Base-by-base conservation (phyloP, 2,113 vertebrate genomes). In the Nansenia antarctica region DNA sequence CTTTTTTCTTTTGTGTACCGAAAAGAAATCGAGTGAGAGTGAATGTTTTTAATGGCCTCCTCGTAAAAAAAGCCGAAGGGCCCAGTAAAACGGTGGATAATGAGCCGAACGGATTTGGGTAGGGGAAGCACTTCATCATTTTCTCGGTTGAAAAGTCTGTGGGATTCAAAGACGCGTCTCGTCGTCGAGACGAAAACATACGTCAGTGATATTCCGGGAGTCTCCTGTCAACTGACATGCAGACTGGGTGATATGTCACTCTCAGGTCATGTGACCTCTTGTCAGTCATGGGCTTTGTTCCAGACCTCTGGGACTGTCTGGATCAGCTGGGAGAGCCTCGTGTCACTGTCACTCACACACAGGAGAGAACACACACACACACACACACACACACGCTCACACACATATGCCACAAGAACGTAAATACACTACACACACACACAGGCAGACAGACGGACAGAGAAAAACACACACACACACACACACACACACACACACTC, bases 281-380 rank as follows among this genome's bases (percentile, higher is more conserved):
- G 76, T 68, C 79, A 81, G 63, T 86, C 81, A 84, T 54, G 29
- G 37, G 65, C 32, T 68, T 53, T n/a, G n/a, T 59, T 67, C 64
- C 67, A 59, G n/a, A 58, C 68, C 78, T 65, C 64, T 22, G 72
- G 57, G 68, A 42, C 67, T 29, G 49, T 47, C 69, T 62, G 55
- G 29, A 49, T 69, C 57, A 14, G 54, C 71, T 69, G 42, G 32
- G 54, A 73, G 77, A 65, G 20, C 31, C 52, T 29, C 24, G 35
- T 60, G 20, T 61, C 18, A 69, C 71, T 64, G 65, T 31, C 31
- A 70, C 53, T 65, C 35, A 69, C 58, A 18, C 3, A 9, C 39
- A 30, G 11, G 27, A 18, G 14, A 18, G 9, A 55, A 72, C 57
- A 65, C 63, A 29, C 9, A 15, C 4, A 37, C 15, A 14, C 55